Evolutionary conservation across 1,140 invertebrate species (phyloP).

Genomic region (Eubasilissa regina): DNA sequence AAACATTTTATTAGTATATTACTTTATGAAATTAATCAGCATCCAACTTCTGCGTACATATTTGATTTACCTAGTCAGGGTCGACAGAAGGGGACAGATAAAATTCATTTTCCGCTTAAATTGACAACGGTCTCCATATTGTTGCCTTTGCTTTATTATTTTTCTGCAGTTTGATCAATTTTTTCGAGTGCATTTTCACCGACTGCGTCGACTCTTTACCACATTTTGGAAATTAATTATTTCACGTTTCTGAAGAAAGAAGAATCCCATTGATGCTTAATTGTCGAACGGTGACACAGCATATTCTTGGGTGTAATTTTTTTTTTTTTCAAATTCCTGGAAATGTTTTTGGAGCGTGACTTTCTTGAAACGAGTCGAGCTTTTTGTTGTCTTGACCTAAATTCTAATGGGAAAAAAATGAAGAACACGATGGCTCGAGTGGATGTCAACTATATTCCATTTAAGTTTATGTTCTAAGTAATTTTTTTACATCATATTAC

Average conservation of each 20-base stretch:
- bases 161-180: neutral
- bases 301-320: constrained; percentile 12
- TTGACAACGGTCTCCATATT: neutral
- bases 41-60: too few relatives aligned
- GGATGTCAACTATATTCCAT: constrained; percentile 1
- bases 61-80: too few relatives aligned
- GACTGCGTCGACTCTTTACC: constrained; percentile 19
- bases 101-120: neutral
- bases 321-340: constrained; percentile 28
- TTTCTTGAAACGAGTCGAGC: constrained; percentile 25
- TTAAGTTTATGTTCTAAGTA: too few relatives aligned
- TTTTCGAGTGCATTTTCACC: neutral
- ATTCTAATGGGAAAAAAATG: constrained; percentile 13
- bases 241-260: constrained; percentile 27
- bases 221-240: neutral
- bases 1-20: too few relatives aligned
- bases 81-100: too few relatives aligned
- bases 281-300: constrained; percentile 29
- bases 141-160: neutral
- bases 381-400: constrained; percentile 40
- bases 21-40: too few relatives aligned
- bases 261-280: constrained; percentile 18
- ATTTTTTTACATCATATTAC: too few relatives aligned
- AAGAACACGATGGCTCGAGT: constrained; percentile 14
- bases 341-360: constrained; percentile 37